Evolutionary conservation across 1,140 invertebrate species (phyloP), one percentile per base, ranked within the genome.

Genomic region (Euura lappo): DNA sequence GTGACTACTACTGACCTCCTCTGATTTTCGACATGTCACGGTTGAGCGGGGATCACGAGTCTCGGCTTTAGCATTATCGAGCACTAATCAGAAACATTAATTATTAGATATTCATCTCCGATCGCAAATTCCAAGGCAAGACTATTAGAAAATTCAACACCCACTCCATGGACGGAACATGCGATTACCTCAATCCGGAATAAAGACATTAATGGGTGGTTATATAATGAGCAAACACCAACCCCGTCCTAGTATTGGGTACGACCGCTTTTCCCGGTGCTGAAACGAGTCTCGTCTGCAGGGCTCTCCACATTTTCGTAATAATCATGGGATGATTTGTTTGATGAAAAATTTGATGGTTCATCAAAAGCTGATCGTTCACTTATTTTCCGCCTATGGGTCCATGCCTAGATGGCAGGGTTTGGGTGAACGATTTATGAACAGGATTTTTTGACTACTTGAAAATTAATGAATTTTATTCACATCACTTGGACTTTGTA

Each of bases 1-100:
- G 70, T 74, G 71, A 66, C 69, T 70, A 66, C 69, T 70, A 69
- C 73, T 73, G 68, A 46, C 67, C 65, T 71, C 70, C 72, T 71
- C 67, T 45, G 45, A 43, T 11, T 68, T 42, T 10, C 10, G 28
- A 60, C 51, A 60, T 60, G 51, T 60, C 13, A n/a, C 51, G 51
- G 8, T 60, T 60, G 3, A 6, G 3, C 2, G 8, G 0, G 6
- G 6, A 6, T 60, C 51, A n/a, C 51, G 2, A 60, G 6, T 11
- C 8, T 11, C 51, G 8, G 51, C 51, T 60, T 60, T 5, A 5
- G 4, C 51, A 60, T 8, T 11, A 60, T 60, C 51, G 13, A 60
- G 13, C 51, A 60, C 28, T 28, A 28, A 28, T 28, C 28, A 28
- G 51, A n/a, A 6, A 60, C 51, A 60, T 60, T 60, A 28, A 28